Percentiles rank a stretch among this genome's conserved stretches.
These are phyloP conservation scores for Halesus radiatus DNA, from an alignment of 1,140 invertebrate genomes.

Conservation along the genomic window DNA sequence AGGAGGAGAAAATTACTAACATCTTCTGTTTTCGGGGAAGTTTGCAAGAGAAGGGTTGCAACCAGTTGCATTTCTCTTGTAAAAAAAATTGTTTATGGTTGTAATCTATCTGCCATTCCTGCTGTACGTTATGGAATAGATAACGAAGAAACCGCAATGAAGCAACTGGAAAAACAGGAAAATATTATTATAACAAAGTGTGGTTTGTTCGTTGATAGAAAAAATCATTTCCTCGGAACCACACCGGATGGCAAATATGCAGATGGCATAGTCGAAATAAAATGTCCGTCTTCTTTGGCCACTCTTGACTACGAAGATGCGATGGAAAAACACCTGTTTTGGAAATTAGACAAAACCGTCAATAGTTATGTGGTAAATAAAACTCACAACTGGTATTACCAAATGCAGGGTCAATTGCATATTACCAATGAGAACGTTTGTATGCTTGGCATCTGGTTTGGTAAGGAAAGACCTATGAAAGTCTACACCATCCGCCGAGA, in stretches of 20 bases:
- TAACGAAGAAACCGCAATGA: constrained; percentile 35
- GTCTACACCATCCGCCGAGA: constrained; percentile 12
- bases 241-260: constrained; percentile 37
- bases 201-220: background rate
- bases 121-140: constrained; percentile 37
- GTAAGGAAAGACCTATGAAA: background rate
- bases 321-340: background rate
- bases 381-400: background rate
- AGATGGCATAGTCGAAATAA: constrained; percentile 44
- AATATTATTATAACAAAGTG: constrained; percentile 31
- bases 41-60: background rate
- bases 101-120: constrained; percentile 5
- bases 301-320: background rate
- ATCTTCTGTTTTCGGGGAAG: background rate
- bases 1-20: background rate
- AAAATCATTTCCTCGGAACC: constrained; percentile 23
- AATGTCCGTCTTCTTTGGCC: constrained; percentile 30
- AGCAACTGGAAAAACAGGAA: constrained; percentile 31
- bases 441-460: background rate
- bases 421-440: background rate
- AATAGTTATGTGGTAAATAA: background rate
- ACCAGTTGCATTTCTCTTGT: background rate
- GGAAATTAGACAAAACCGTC: background rate
- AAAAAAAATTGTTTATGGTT: background rate
- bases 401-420: background rate